Conservation (phyloP, 2,888 invertebrate genomes). For the Deilephila elpenor region DNA sequence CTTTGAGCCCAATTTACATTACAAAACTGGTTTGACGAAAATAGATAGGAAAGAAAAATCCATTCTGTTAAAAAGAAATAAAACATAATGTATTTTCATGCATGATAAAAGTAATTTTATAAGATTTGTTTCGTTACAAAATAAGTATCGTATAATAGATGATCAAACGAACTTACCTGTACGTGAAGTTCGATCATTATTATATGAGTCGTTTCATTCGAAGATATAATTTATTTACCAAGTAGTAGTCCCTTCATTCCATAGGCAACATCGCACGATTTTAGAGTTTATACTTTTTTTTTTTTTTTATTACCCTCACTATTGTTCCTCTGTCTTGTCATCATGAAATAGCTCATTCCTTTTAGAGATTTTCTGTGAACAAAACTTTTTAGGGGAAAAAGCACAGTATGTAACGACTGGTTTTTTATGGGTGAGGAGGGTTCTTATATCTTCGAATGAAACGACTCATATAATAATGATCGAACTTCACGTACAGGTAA, state of each 20-base stretch:
- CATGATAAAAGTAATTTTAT: too few relatives aligned
- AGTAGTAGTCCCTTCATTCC: too few relatives aligned
- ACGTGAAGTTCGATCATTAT: neutral
- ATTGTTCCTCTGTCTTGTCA: neutral
- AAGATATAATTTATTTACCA: too few relatives aligned
- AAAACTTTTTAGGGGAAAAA: neutral
- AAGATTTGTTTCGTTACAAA: too few relatives aligned
- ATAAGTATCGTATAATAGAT: neutral
- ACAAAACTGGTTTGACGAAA: too few relatives aligned
- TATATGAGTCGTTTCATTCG: too few relatives aligned
- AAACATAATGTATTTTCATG: too few relatives aligned
- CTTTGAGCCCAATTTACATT: neutral
- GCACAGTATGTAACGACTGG: neutral
- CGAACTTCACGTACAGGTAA: neutral
- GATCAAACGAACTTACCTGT: conserved; percentile 1
- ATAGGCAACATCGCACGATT: neutral
- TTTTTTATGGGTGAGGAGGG: neutral
- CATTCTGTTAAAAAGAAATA: too few relatives aligned
- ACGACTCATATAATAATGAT: too few relatives aligned
- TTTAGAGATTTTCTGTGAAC: neutral
- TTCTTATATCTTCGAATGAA: neutral
- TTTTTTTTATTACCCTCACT: neutral
- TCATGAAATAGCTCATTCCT: neutral
- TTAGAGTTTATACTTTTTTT: neutral
- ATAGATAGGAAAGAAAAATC: too few relatives aligned